phyloP scores from a whole-genome alignment of 2,113 vertebrate genomes.

The Lophius piscatorius region DNA sequence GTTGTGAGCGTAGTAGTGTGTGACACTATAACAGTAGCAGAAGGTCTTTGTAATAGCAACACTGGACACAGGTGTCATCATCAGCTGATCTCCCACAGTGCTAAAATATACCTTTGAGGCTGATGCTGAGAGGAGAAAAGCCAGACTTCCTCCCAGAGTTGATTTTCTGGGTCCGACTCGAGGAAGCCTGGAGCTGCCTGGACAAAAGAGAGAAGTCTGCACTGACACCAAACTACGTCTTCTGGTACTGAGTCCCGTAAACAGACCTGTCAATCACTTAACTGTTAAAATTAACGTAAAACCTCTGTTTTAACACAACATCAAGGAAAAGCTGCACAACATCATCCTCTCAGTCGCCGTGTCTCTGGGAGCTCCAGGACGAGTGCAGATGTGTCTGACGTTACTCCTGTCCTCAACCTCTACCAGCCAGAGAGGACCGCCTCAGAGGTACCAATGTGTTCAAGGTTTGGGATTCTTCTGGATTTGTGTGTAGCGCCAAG shows the following conservation, averaged over 20 bases:
- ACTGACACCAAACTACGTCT: constrained; percentile 76
- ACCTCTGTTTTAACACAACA: constrained; percentile 77
- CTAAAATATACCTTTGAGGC: constrained; percentile 81
- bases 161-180: constrained; percentile 69
- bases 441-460: constrained; percentile 40
- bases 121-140: constrained; percentile 78
- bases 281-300: neutral
- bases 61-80: too few relatives aligned
- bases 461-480: too few relatives aligned
- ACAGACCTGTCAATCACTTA: neutral
- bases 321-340: constrained; percentile 85
- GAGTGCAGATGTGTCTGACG: constrained; percentile 69
- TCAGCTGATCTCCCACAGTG: constrained; percentile 50
- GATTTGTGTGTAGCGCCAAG: too few relatives aligned
- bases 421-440: constrained; percentile 30
- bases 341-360: constrained; percentile 83
- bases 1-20: too few relatives aligned
- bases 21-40: too few relatives aligned
- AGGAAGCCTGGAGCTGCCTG: constrained; percentile 75
- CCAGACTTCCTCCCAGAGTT: constrained; percentile 79
- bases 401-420: constrained; percentile 84
- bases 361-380: constrained; percentile 76
- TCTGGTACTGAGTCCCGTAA: constrained; percentile 76
- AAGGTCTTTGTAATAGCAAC: too few relatives aligned
- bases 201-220: constrained; percentile 79